Base-by-base conservation (phyloP, 1,140 invertebrate genomes). In the Microvelia longipes region DNA sequence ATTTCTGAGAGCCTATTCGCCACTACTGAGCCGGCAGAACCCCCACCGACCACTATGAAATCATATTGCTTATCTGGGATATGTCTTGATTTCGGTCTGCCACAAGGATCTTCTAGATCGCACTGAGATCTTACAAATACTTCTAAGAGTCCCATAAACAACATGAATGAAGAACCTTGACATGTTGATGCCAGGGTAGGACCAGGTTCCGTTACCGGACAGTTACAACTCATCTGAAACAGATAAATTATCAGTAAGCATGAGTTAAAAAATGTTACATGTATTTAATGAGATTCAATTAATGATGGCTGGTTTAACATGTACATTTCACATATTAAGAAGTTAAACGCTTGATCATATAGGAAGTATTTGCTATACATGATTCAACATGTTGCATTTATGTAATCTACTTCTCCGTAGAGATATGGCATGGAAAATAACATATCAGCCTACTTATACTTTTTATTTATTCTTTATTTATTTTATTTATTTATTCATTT, bases 1-100 rank as follows among this genome's bases (percentile, higher is more conserved):
- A 91, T 86, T 71, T 85, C 89, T 13, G 86, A 85, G n/a, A 91
- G 78, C 66, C 89, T 81, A 69, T 83, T 86, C 0, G 89, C 89
- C 13, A 91, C 79, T 28, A 90, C 88, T 25, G 86, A 83, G 15
- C 90, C 87, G 0, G 89, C 90, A 15, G 92, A 92, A 0, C 94
- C 94, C 2, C 90, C 91, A 1, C 94, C 94, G 68, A 96, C 87
- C 27, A 93, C 86, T 72, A 93, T 88, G 80, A 92, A 93, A 79
- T 92, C 90, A 79, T 93, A 92, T 74, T 87, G 86, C 1, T 81
- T 81, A 75, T 86, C 84, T 75, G 85, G 84, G 68, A 84, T 80
- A 1, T 80, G 79, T 26, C 84, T 81, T 72, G 80, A 83, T 84
- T 76, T 50, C 0, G 88, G 86, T 63, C 90, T 81, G 28, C 88